Percentiles rank a stretch among this genome's conserved stretches.
Conservation (phyloP, 2,888 invertebrate genomes). For the Chaitophorus viminalis region DNA sequence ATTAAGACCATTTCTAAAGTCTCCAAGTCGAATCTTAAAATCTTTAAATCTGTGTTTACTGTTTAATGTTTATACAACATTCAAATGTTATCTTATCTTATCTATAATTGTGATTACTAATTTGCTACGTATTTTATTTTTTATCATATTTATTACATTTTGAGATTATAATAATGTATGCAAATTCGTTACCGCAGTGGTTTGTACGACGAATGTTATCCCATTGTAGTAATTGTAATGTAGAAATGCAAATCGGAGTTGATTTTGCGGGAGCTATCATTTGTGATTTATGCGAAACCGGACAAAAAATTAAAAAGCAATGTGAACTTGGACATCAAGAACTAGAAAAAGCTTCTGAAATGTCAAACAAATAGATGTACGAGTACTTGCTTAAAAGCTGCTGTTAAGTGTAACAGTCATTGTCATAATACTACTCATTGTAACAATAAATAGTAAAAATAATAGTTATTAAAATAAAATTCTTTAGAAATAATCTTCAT, state of each 20-base stretch:
- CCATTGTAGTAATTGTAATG: not conserved
- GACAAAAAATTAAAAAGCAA: too few relatives aligned
- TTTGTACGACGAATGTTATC: not conserved
- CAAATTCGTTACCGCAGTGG: conserved; percentile 4
- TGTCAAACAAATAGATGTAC: not conserved
- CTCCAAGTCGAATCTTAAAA: too few relatives aligned
- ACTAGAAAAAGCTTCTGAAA: too few relatives aligned
- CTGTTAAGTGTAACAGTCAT: not conserved
- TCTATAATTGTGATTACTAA: conserved; percentile 5
- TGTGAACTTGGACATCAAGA: too few relatives aligned
- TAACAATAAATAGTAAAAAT: not conserved
- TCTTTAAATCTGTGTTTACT: too few relatives aligned
- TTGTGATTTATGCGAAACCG: too few relatives aligned
- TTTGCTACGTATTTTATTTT: not conserved
- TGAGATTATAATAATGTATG: conserved; percentile 5
- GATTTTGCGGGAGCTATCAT: too few relatives aligned
- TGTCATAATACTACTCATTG: not conserved
- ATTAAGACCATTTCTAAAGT: too few relatives aligned
- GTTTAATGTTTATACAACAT: too few relatives aligned
- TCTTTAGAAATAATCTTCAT: too few relatives aligned
- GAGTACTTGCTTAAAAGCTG: conserved; percentile 3
- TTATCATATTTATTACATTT: not conserved
- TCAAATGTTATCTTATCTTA: not conserved
- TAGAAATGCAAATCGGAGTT: too few relatives aligned
- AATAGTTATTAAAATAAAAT: too few relatives aligned